These are phyloP conservation scores for Teleiodes luculella DNA, from an alignment of 2,888 invertebrate genomes.

Conservation along the genomic window DNA sequence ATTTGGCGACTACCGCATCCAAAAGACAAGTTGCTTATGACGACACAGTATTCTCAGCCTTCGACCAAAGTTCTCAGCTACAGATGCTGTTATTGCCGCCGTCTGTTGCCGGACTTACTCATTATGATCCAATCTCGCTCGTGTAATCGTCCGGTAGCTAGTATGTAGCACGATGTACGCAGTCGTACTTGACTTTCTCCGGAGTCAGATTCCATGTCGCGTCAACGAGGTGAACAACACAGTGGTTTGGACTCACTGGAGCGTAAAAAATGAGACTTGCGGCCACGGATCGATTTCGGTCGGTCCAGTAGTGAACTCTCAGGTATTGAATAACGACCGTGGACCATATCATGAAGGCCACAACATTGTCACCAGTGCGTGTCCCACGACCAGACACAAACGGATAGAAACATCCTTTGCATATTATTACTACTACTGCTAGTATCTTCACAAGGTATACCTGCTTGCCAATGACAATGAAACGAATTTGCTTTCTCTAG, in stretches of 20 bases:
- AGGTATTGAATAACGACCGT: constrained; percentile 48
- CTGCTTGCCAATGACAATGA: constrained; percentile 33
- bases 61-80: too few relatives aligned
- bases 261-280: constrained; percentile 52
- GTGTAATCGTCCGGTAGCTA: constrained; percentile 53
- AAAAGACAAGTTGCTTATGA: constrained; percentile 26
- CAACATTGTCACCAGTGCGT: constrained; percentile 19
- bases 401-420: neutral
- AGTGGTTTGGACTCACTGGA: constrained; percentile 60
- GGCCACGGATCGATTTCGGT: constrained; percentile 64
- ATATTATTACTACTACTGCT: neutral
- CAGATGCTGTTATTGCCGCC: constrained; percentile 36
- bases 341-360: constrained; percentile 37
- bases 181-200: constrained; percentile 74
- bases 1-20: too few relatives aligned
- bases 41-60: constrained; percentile 58
- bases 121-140: constrained; percentile 65
- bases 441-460: neutral
- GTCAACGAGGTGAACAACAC: constrained; percentile 70
- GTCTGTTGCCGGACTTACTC: constrained; percentile 54
- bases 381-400: neutral
- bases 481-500: constrained; percentile 59
- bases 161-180: constrained; percentile 59
- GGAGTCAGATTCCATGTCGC: constrained; percentile 63
- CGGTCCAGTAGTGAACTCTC: constrained; percentile 48